phyloP scores from a whole-genome alignment of 2,797 vertebrate genomes.

The Chaenodraco wilsoni region DNA sequence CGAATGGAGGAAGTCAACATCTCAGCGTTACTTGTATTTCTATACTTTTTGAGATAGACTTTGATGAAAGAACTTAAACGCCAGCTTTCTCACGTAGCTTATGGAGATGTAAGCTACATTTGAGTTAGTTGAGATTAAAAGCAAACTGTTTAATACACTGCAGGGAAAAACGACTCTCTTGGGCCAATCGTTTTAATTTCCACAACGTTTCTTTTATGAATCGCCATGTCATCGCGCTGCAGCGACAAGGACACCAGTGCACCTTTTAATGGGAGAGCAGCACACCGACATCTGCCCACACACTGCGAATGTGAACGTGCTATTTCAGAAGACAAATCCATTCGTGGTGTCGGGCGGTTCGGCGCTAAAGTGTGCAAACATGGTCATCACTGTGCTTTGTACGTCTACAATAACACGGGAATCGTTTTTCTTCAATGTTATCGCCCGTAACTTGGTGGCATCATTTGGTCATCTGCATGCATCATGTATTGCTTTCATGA shows the following conservation, averaged over 20 bases:
- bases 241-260: constrained; percentile 37
- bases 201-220: constrained; percentile 41
- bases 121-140: constrained; percentile 31
- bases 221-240: constrained; percentile 27
- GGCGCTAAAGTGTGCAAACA: constrained; percentile 8
- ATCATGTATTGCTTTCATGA: too few species aligned
- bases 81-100: constrained; percentile 27
- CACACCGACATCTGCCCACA: constrained; percentile 49
- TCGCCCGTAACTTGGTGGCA: constrained; percentile 12
- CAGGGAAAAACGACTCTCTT: not conserved
- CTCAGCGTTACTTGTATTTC: constrained; percentile 40
- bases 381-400: not conserved
- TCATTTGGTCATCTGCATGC: constrained; percentile 16
- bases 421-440: constrained; percentile 21
- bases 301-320: constrained; percentile 35
- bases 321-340: constrained; percentile 55
- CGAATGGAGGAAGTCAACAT: constrained; percentile 22
- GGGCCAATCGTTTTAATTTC: constrained; percentile 16
- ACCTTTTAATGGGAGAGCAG: constrained; percentile 36
- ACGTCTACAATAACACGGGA: constrained; percentile 12
- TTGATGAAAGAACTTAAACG: constrained; percentile 38
- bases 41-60: constrained; percentile 2
- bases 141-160: constrained; percentile 24
- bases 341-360: constrained; percentile 31
- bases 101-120: constrained; percentile 31